These are phyloP conservation scores for Mycteria americana DNA, from an alignment of 2,797 vertebrate species.

Conservation along the genomic window DNA sequence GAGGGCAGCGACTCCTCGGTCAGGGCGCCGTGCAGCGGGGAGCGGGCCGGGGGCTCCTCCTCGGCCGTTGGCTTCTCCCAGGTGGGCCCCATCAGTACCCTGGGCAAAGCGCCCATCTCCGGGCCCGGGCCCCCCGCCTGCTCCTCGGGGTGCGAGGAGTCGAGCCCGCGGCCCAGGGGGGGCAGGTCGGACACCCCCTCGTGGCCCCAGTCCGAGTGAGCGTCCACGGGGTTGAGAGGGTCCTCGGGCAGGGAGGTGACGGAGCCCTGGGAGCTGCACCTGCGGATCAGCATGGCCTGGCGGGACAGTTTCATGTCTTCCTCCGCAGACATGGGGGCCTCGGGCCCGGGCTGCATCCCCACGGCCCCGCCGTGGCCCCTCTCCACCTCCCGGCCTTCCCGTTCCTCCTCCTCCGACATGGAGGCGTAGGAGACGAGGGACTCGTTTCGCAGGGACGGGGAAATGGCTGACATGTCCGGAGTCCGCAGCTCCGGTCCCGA, in stretches of 20 bases:
- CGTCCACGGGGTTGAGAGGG: slow-evolving; percentile 16
- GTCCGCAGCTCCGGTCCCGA: slow-evolving; percentile 40
- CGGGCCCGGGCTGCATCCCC: background rate
- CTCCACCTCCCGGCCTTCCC: slow-evolving; percentile 48
- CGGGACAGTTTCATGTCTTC: slow-evolving; percentile 43
- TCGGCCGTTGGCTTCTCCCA: slow-evolving; percentile 50
- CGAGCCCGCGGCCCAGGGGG: background rate
- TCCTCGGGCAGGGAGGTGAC: slow-evolving; percentile 61
- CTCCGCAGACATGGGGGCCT: background rate
- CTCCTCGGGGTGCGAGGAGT: slow-evolving; percentile 42
- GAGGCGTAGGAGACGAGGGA: slow-evolving; percentile 57
- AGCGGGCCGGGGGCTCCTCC: slow-evolving; percentile 24
- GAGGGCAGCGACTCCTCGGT: slow-evolving; percentile 64
- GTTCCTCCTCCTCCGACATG: slow-evolving; percentile 60
- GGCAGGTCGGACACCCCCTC: slow-evolving; percentile 31
- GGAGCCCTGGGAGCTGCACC: slow-evolving; percentile 62
- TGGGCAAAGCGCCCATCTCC: slow-evolving; percentile 7
- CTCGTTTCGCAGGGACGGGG: slow-evolving; percentile 46
- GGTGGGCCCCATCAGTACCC: slow-evolving; percentile 19
- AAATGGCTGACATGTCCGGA: slow-evolving; percentile 34
- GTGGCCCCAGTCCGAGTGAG: slow-evolving; percentile 51
- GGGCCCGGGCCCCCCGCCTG: slow-evolving; percentile 19
- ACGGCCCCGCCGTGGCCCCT: background rate
- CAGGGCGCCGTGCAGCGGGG: slow-evolving; percentile 43
- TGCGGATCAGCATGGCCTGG: slow-evolving; percentile 42